Evolutionary conservation across 37 sponge, comb jelly and placozoan genomes (phyloP).

Genomic region (Halichondria panicea): DNA sequence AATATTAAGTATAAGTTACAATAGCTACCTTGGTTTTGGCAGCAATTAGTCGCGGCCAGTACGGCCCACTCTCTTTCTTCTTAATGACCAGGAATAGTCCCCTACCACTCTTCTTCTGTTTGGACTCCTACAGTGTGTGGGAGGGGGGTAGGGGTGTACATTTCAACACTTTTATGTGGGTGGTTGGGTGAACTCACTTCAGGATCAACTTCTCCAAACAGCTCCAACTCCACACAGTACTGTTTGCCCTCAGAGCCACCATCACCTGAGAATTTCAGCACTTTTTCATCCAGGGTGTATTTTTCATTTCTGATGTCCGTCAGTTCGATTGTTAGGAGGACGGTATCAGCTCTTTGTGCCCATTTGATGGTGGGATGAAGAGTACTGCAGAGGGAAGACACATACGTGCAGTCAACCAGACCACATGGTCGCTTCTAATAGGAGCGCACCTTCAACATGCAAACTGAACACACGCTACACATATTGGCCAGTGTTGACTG

Average conservation of each 20-base stretch:
- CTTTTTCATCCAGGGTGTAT: conserved; percentile 40
- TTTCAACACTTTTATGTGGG: background rate
- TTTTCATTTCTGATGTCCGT: conserved; percentile 58
- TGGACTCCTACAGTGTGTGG: conserved; percentile 56
- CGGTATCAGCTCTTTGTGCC: conserved; percentile 75
- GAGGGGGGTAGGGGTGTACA: too few species aligned
- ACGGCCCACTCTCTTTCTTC: conserved; percentile 80
- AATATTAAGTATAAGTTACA: background rate
- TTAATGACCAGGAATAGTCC: conserved; percentile 58
- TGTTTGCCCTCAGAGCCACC: conserved; percentile 34
- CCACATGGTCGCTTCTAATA: too few species aligned
- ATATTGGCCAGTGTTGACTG: too few species aligned
- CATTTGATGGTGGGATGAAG: conserved; percentile 51
- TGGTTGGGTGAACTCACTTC: conserved; percentile 30
- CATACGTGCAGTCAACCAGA: too few species aligned
- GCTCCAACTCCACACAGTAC: conserved; percentile 56
- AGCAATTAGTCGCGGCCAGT: conserved; percentile 64
- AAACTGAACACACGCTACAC: too few species aligned
- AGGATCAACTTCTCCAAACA: conserved; percentile 60
- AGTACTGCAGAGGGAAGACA: too few species aligned
- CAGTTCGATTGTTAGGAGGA: conserved; percentile 50
- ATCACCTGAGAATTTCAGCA: conserved; percentile 41
- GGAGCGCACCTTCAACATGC: too few species aligned
- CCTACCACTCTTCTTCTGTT: conserved; percentile 59
- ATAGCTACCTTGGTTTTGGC: conserved; percentile 23